Evolutionary conservation across 2,113 vertebrate genomes (phyloP), one percentile per base, ranked within the genome.

Genomic region (Sander vitreus): DNA sequence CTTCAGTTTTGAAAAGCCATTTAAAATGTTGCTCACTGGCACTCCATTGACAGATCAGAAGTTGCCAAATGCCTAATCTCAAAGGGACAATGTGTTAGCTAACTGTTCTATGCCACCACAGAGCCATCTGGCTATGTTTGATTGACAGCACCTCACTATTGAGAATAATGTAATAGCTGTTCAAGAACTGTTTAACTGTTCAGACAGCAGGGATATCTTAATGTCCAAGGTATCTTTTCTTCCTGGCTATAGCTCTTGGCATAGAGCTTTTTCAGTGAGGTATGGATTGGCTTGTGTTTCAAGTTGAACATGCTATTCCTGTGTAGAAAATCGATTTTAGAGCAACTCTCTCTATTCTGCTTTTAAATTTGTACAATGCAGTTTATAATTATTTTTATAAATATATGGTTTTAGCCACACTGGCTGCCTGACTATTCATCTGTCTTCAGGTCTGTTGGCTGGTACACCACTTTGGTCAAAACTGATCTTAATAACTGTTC

Each of bases 21-120:
- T 89, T 86, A 65, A 76, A 83, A 78, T 86, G 77, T 64, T 66
- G 27, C 76, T 67, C 68, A 18, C 81, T 78, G 65, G 76, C 59
- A 21, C 65, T 84, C 21, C 58, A 75, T 66, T 50, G 69, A 86
- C 33, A 57, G 62, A 82, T 87, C 75, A 85, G 45, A 75, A 77
- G 63, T 76, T 73, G 76, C 79, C 78, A 83, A 85, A 85, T 74
- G 78, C 48, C 54, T 18, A 21, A 15, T 82, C 74, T 89, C 82
- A 74, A 58, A 84, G 73, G 55, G 62, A 65, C 70, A 59, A 51
- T 51, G 67, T 76, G 75, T 78, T 59, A 5, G 53, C 71, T 62
- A 60, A 81, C 54, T 51, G 19, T 48, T 68, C 21, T 72, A 59
- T 71, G 45, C 43, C 71, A 23, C 71, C 53, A 15, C 72, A 33